Evolutionary conservation across 2,113 vertebrate genomes (phyloP), one percentile per base, ranked within the genome.

Genomic region (Aythya baeri): DNA sequence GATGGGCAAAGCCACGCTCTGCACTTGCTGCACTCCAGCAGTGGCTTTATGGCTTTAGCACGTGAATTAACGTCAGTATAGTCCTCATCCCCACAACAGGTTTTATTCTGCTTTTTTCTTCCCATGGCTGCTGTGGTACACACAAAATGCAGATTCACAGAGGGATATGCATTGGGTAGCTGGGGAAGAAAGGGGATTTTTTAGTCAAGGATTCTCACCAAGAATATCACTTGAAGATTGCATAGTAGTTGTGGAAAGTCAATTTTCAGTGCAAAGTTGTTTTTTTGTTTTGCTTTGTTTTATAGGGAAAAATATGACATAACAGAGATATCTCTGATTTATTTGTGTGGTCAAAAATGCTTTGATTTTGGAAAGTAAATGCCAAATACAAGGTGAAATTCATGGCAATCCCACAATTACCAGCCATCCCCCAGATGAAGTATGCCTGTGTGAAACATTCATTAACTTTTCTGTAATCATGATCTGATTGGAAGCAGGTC

Each of bases 381-480:
- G 41, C 46, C 49, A 72, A 79, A 52, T 38, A 57, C 0, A 7
- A 23, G 63, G 70, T 72, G 83, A 78, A 83, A 84, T 11, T 63
- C 67, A 25, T 13, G 32, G 79, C 52, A 78, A 57, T 75, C 57
- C 22, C 62, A 41, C 34, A 68, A 68, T 81, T 88, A 78, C 23
- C 73, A 90, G 38, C 31, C 62, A 81, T 29, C 38, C 83, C 61
- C 34, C 72, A 86, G 54, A 82, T 66, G 83, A 72, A 88, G 43
- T 9, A 43, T 93, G 79, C 36, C 66, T 70, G 65, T 54, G 50
- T 0, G 10, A 79, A 79, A 21, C 21, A 32, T 84, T 96, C 90
- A 79, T 93, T 94, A 93, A 76, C 22, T 41, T 18, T 85, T 16
- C 59, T 86, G 80, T 92, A 94, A 91, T 97, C 86, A 70, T 21